phyloP scores from a whole-genome alignment of 2,888 invertebrate genomes.

The Dilophus febrilis region DNA sequence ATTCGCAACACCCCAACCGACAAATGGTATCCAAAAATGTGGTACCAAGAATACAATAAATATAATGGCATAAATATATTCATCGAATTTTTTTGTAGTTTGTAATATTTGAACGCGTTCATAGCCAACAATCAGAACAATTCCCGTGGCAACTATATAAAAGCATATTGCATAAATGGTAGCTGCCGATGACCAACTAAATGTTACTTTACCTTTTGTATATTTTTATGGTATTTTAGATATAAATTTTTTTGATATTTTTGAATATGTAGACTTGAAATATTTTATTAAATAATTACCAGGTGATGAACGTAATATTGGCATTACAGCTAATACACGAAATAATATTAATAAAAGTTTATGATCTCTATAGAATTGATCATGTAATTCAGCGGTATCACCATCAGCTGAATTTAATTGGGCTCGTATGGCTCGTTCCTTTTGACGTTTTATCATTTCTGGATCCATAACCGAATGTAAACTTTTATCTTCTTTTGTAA shows the following conservation, averaged over 20 bases:
- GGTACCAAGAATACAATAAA: conserved; percentile 49
- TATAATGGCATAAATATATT: conserved; percentile 49
- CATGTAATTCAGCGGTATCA: conserved; percentile 40
- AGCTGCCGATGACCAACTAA: conserved; percentile 43
- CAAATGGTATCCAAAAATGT: conserved; percentile 46
- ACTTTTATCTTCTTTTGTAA: conserved; percentile 1
- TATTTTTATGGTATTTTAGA: neutral
- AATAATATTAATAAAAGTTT: conserved; percentile 44
- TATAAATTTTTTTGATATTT: too few species aligned
- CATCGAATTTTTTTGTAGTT: conserved; percentile 45
- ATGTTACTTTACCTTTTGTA: conserved; percentile 33
- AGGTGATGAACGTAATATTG: conserved; percentile 37
- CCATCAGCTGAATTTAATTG: conserved; percentile 38
- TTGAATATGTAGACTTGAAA: neutral
- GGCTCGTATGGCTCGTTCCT: conserved; percentile 26
- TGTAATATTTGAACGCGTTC: conserved; percentile 42
- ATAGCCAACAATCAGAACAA: conserved; percentile 42
- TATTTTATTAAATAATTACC: conserved; percentile 20
- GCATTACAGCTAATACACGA: conserved; percentile 47
- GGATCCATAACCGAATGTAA: conserved; percentile 3
- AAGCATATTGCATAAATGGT: conserved; percentile 48
- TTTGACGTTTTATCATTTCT: conserved; percentile 9
- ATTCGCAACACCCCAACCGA: conserved; percentile 51
- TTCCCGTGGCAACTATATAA: conserved; percentile 37
- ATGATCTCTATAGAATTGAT: conserved; percentile 46